These are phyloP conservation scores for Proteles cristata DNA, from an alignment of 2,113 vertebrate genomes.

Conservation along the genomic window DNA sequence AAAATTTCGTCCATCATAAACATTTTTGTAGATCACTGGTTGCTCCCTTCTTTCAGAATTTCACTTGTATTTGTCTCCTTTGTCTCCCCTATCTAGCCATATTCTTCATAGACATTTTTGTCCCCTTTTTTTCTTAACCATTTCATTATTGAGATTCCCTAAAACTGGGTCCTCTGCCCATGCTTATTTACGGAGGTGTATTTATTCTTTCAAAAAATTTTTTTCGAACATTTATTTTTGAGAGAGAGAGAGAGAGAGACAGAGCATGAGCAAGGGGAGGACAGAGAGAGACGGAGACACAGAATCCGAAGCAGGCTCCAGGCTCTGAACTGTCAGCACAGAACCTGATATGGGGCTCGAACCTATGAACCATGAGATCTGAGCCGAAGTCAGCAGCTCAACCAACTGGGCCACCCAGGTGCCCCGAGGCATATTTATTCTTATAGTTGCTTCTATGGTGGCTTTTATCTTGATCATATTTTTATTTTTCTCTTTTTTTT, in stretches of 20 bases:
- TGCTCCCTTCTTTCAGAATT: not conserved
- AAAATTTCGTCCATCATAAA: not conserved
- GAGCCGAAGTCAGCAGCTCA: too few relatives aligned
- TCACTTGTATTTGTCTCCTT: not conserved
- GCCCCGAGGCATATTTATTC: not conserved
- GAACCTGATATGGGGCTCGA: too few relatives aligned
- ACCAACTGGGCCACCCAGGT: too few relatives aligned
- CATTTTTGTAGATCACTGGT: constrained; percentile 4
- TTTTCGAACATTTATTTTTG: too few relatives aligned
- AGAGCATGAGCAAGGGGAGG: too few relatives aligned
- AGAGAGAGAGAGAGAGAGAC: too few relatives aligned
- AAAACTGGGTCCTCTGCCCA: not conserved
- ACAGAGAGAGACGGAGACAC: too few relatives aligned
- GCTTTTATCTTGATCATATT: constrained; percentile 21
- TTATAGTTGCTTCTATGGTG: not conserved
- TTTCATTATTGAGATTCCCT: not conserved
- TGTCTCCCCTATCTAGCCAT: not conserved
- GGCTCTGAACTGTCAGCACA: too few relatives aligned
- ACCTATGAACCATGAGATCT: too few relatives aligned
- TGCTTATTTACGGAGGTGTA: not conserved
- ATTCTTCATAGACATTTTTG: not conserved
- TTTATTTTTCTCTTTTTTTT: constrained; percentile 25
- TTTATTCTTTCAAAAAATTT: not conserved
- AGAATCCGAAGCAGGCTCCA: too few relatives aligned
- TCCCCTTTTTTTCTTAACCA: not conserved